Conservation (phyloP, 2,888 invertebrate genomes). For the Ptilodon capucinus region DNA sequence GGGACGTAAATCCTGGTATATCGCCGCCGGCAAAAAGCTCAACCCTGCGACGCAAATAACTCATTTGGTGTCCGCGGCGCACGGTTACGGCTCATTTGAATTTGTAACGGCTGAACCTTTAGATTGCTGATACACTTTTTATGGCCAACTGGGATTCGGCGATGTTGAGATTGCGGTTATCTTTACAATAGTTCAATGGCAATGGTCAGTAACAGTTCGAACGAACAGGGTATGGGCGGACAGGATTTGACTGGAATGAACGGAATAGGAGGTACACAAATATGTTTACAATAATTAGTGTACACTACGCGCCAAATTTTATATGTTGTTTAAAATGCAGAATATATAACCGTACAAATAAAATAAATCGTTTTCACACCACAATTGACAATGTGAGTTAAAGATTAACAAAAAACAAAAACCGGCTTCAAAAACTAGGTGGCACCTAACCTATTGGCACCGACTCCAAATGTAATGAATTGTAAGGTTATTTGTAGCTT, state of each 20-base stretch:
- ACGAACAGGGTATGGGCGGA: no score
- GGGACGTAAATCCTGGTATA: slow-evolving; percentile 24
- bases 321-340: background rate
- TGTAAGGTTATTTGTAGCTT: no score
- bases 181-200: no score
- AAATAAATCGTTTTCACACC: slow-evolving; percentile 1
- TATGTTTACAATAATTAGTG: no score
- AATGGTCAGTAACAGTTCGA: no score
- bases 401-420: no score
- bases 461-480: no score
- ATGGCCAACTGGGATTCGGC: background rate
- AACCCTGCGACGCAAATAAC: slow-evolving; percentile 33
- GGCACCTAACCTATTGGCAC: no score
- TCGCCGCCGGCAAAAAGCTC: slow-evolving; percentile 28
- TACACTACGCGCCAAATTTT: background rate
- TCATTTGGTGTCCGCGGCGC: slow-evolving; percentile 18
- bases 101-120: slow-evolving; percentile 1
- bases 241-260: no score
- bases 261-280: no score
- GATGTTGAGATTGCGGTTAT: background rate
- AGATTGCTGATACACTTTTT: background rate
- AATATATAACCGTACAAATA: background rate
- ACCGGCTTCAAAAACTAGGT: no score
- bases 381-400: slow-evolving; percentile 11
- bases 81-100: slow-evolving; percentile 12